These are phyloP conservation scores for Galerucella nymphaeae DNA, from an alignment of 2,888 invertebrate species.

Conservation along the genomic window DNA sequence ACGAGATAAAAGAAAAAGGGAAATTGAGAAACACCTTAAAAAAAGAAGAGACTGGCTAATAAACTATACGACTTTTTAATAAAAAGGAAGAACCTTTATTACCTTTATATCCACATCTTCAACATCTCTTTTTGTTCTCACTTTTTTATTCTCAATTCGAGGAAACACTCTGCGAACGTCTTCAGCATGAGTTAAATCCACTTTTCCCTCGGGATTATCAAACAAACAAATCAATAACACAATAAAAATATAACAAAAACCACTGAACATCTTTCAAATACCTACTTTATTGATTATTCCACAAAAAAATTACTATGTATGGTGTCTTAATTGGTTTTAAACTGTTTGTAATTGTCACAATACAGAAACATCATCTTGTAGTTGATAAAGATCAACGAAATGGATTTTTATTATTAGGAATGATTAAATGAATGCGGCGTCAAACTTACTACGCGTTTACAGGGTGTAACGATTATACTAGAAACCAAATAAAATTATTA, in stretches of 20 bases:
- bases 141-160: conserved; percentile 45
- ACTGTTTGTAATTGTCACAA: conserved; percentile 5
- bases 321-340: not conserved
- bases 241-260: conserved; percentile 21
- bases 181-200: conserved; percentile 40
- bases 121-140: conserved; percentile 31
- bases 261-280: conserved; percentile 23
- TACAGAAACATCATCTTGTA: not conserved
- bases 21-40: no score
- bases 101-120: conserved; percentile 14
- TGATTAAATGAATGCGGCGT: not conserved
- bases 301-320: not conserved
- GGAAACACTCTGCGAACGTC: conserved; percentile 52
- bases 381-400: not conserved
- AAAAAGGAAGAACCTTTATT: not conserved
- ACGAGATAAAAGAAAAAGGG: no score
- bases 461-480: not conserved
- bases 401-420: not conserved
- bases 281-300: not conserved
- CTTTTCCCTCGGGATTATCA: not conserved
- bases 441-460: not conserved
- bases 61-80: no score
- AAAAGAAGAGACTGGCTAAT: no score
- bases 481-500: no score
- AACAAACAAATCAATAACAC: not conserved